Evolutionary conservation across 2,888 invertebrate species (phyloP), one percentile per base, ranked within the genome.

Genomic region (Masnerella sp.): DNA sequence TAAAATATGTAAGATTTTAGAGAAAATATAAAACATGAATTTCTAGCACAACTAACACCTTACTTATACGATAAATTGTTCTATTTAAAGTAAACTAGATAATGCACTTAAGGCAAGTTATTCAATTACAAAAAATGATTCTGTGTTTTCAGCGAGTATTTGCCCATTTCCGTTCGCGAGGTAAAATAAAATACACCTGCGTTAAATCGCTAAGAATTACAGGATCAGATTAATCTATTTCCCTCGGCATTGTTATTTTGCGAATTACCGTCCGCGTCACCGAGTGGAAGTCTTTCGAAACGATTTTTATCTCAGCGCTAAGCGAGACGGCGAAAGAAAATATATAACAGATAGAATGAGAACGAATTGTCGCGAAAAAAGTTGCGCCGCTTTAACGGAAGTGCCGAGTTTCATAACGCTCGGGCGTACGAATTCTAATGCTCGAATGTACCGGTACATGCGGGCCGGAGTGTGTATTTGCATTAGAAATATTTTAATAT

Each of bases 401-500:
- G 72, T 61, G 42, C 28, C 43, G 28, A 65, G 43, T 47, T 74
- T 56, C 75, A 80, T 77, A 78, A 75, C 76, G 70, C 82, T 80
- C 81, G 0, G 12, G 83, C 78, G 83, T 78, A 78, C 78, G 74
- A 77, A 65, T 75, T 74, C 78, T 80, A 79, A 81, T 82, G 80
- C 78, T 78, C 76, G 71, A 77, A 77, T 69, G 72, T 67, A 49
- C 72, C 73, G 54, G 65, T 52, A 68, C 58, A 58, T 67, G 76
- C 58, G 67, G 69, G 61, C 52, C 54, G 62, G 62, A 36, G 30
- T 47, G 43, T 36, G 42, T 62, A 73, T 74, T 76, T 77, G 81
- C 80, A 80, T 83, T 84, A 84, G 83, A 83, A 83, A 82, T 84
- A 84, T 83, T 83, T 83, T 82, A 83, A 85, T 84, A 84, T 85